Percentiles rank a stretch among this genome's conserved stretches.
Evolutionary conservation across 2,113 vertebrate species (phyloP).

Genomic region (Perognathus longimembris): DNA sequence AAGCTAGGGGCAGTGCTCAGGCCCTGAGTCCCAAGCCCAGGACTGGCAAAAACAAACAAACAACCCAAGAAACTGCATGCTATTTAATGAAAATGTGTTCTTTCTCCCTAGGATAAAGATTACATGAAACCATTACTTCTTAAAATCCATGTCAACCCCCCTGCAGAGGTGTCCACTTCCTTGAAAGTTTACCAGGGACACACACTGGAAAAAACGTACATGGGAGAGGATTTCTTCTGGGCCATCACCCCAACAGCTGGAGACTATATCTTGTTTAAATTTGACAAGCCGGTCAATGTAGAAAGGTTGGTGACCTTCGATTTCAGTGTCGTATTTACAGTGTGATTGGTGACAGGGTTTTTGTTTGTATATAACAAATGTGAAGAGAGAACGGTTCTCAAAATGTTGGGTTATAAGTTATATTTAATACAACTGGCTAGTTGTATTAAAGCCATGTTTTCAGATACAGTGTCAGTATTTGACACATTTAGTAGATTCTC

Average conservation of each 20-base stretch:
- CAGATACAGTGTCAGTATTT: background rate
- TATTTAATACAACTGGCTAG: background rate
- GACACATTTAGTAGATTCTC: background rate
- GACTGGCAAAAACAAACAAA: too few species aligned
- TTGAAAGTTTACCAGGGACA: slow-evolving; percentile 99
- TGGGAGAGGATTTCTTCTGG: slow-evolving; percentile 99
- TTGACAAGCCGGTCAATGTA: slow-evolving; percentile 96
- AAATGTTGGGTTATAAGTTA: background rate
- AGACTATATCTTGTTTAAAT: slow-evolving; percentile 97
- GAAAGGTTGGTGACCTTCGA: slow-evolving; percentile 89
- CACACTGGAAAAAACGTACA: slow-evolving; percentile 96
- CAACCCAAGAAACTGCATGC: too few species aligned
- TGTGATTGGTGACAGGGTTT: background rate
- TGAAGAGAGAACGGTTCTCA: background rate
- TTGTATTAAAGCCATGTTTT: background rate
- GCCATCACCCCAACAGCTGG: slow-evolving; percentile 94
- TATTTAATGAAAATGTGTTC: slow-evolving; percentile 55
- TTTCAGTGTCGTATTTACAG: slow-evolving; percentile 33
- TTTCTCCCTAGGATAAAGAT: slow-evolving; percentile 94
- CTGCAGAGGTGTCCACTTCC: slow-evolving; percentile 97
- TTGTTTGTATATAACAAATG: background rate
- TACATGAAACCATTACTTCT: slow-evolving; percentile 98
- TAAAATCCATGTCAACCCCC: slow-evolving; percentile 98
- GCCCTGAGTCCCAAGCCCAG: too few species aligned
- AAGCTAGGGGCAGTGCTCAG: too few species aligned